Conservation (phyloP, 35 echinoderm and acorn worm genomes). For the Heliocidaris erythrogramma region DNA sequence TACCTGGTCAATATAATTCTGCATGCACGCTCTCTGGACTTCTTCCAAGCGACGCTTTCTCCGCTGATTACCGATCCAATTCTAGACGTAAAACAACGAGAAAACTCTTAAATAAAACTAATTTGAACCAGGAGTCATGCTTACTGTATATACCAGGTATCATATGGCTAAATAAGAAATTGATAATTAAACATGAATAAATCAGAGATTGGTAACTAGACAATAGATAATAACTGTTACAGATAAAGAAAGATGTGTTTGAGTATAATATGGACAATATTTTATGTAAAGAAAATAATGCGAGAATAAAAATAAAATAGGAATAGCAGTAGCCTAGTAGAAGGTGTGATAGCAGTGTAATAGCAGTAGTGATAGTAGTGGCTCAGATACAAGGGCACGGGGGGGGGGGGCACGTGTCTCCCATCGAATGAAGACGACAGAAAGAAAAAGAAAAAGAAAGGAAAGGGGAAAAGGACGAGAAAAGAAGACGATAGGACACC, state of each 20-base stretch:
- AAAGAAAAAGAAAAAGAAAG: background rate
- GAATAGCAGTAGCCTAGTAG: too few species aligned
- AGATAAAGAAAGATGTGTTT: too few species aligned
- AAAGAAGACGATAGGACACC: background rate
- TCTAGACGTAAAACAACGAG: slow-evolving; percentile 49
- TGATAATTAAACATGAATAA: too few species aligned
- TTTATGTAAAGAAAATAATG: too few species aligned
- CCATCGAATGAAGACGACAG: background rate
- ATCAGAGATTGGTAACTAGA: too few species aligned
- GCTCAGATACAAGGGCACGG: too few species aligned
- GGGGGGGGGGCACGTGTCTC: too few species aligned
- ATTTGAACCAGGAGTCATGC: background rate
- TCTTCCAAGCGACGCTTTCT: slow-evolving; percentile 88
- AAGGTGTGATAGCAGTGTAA: too few species aligned
- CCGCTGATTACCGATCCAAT: slow-evolving; percentile 94
- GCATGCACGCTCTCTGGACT: slow-evolving; percentile 69
- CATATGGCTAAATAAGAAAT: background rate
- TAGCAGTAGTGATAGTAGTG: too few species aligned
- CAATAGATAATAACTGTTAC: too few species aligned
- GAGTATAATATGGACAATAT: too few species aligned
- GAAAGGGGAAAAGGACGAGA: background rate
- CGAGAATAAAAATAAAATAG: too few species aligned
- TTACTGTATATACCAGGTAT: background rate
- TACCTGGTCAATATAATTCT: slow-evolving; percentile 36
- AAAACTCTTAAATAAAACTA: background rate